Evolutionary conservation across 1,140 invertebrate species (phyloP).

Genomic region (Zaprionus lachaisei): DNA sequence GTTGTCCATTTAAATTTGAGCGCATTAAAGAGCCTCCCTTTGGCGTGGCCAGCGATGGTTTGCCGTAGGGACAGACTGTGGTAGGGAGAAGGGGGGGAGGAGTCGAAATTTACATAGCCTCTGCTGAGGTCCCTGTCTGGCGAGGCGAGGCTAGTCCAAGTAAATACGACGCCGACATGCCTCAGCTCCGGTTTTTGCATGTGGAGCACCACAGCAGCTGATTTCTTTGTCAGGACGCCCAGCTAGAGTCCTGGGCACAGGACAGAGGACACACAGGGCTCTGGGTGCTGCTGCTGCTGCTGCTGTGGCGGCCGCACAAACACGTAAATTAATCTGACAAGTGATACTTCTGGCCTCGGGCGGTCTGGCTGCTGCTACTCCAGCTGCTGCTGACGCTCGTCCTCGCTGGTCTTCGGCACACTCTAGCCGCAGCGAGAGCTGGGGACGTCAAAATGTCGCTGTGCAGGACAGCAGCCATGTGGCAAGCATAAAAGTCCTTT

Average conservation of each 20-base stretch:
- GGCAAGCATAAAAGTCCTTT: constrained; percentile 80
- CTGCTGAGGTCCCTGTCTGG: not conserved
- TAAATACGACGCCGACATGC: constrained; percentile 72
- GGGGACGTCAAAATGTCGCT: constrained; percentile 76
- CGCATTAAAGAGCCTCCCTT: constrained; percentile 60
- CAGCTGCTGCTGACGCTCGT: constrained; percentile 1
- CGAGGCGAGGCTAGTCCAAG: constrained; percentile 51
- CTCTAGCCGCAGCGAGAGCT: constrained; percentile 25
- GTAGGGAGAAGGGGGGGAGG: not conserved
- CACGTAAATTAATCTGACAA: constrained; percentile 81
- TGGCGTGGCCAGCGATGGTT: not conserved
- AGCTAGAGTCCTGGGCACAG: not conserved
- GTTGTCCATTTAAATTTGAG: constrained; percentile 70
- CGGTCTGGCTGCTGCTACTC: constrained; percentile 25
- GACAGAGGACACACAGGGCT: constrained; percentile 15
- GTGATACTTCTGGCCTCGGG: constrained; percentile 79
- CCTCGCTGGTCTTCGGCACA: constrained; percentile 28
- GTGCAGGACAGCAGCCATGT: constrained; percentile 76
- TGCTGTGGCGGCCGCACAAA: constrained; percentile 73
- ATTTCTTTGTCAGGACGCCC: constrained; percentile 68
- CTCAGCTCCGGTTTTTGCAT: constrained; percentile 70
- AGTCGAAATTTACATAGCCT: constrained; percentile 45
- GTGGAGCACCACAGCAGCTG: constrained; percentile 75
- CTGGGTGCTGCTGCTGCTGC: constrained; percentile 35
- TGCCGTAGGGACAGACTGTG: not conserved